phyloP scores from a whole-genome alignment of 2,888 invertebrate species.

The Drosophila siamana region DNA sequence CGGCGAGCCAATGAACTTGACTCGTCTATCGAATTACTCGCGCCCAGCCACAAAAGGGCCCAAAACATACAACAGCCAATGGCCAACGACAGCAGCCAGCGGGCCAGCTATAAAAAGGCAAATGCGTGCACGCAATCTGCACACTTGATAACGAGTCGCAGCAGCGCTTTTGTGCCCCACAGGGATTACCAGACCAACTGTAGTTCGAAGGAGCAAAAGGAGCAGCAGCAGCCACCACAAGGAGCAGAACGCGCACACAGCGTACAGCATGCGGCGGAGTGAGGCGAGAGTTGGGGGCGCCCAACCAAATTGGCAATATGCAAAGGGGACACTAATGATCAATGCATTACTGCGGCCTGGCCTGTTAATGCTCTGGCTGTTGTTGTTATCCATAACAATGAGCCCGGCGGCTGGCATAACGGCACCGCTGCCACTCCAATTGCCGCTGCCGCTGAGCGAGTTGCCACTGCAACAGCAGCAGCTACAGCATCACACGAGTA shows the following conservation, averaged over 20 bases:
- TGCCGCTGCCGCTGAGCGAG: conserved; percentile 18
- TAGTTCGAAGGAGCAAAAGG: too few species aligned
- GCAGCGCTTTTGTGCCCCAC: conserved; percentile 19
- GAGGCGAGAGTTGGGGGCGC: conserved; percentile 20
- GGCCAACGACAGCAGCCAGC: conserved; percentile 8
- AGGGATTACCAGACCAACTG: not conserved
- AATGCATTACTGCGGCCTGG: conserved; percentile 56
- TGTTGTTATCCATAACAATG: conserved; percentile 63
- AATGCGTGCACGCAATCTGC: conserved; percentile 28
- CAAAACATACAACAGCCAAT: not conserved
- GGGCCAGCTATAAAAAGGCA: conserved; percentile 65
- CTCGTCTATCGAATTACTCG: conserved; percentile 34
- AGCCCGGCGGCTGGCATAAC: conserved; percentile 47
- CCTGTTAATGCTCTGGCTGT: conserved; percentile 11
- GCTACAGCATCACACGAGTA: conserved; percentile 38
- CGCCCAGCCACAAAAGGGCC: not conserved
- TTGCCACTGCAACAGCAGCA: conserved; percentile 13
- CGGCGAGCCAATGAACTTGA: conserved; percentile 66
- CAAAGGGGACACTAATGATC: conserved; percentile 70
- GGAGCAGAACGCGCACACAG: conserved; percentile 1
- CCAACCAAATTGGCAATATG: conserved; percentile 38
- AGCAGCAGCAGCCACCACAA: conserved; percentile 8
- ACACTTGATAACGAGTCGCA: conserved; percentile 52
- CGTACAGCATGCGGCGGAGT: conserved; percentile 40
- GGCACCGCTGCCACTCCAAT: conserved; percentile 47